Evolutionary conservation across 1,140 invertebrate genomes (phyloP).

Genomic region (Orchestia grillus): DNA sequence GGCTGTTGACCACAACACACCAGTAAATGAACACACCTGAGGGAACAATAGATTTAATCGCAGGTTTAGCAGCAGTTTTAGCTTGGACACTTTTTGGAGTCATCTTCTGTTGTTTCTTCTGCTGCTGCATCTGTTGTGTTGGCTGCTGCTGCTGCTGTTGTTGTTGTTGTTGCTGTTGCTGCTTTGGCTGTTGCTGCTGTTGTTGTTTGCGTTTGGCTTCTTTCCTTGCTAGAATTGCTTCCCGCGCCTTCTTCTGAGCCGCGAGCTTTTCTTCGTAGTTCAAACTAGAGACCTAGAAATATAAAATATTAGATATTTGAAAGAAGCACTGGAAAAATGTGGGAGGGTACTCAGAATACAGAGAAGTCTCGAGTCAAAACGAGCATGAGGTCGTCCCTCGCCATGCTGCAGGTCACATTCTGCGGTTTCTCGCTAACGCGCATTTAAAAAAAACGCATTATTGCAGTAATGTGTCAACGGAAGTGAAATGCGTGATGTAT

Average conservation of each 20-base stretch:
- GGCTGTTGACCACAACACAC: too few species aligned
- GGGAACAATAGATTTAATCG: background rate
- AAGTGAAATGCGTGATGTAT: too few species aligned
- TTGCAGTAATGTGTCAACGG: too few species aligned
- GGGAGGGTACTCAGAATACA: too few species aligned
- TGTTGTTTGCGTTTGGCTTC: slow-evolving; percentile 48
- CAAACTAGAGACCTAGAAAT: background rate
- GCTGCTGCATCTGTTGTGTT: too few species aligned
- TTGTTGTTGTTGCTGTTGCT: background rate
- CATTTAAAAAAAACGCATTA: too few species aligned
- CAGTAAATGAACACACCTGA: background rate
- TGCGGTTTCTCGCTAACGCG: too few species aligned
- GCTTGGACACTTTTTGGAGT: background rate
- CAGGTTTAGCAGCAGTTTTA: background rate
- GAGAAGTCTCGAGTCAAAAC: too few species aligned
- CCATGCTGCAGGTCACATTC: too few species aligned
- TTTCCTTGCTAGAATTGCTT: slow-evolving; percentile 11
- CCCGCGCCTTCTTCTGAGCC: background rate
- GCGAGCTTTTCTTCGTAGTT: background rate
- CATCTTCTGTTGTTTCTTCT: background rate
- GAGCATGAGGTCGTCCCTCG: too few species aligned
- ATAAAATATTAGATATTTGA: background rate
- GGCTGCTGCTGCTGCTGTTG: background rate
- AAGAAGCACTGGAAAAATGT: too few species aligned
- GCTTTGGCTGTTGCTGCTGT: background rate